Percentiles rank a stretch among this genome's conserved stretches.
phyloP scores from a whole-genome alignment of 2,888 invertebrate genomes.

The Margaritifera margaritifera region DNA sequence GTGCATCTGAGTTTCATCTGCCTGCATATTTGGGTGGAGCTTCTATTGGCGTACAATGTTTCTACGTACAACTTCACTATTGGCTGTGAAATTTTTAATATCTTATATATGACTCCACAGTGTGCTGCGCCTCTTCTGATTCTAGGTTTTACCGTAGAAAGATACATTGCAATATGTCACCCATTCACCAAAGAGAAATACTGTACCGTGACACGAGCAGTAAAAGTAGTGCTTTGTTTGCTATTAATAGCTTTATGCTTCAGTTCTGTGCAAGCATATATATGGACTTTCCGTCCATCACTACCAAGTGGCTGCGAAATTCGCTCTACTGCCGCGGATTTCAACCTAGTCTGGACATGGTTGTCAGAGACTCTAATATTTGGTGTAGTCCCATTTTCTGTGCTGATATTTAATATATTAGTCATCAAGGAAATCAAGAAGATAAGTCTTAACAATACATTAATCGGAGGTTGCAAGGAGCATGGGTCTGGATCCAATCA shows the following conservation, averaged over 20 bases:
- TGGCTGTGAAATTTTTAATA: slow-evolving; percentile 64
- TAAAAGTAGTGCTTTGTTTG: slow-evolving; percentile 55
- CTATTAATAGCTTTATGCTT: slow-evolving; percentile 38
- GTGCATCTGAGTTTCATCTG: slow-evolving; percentile 64
- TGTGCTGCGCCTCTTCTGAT: slow-evolving; percentile 69
- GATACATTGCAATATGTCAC: slow-evolving; percentile 69
- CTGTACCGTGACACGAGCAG: slow-evolving; percentile 66
- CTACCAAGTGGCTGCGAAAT: slow-evolving; percentile 46
- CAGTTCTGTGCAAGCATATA: slow-evolving; percentile 58
- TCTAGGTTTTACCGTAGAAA: slow-evolving; percentile 69
- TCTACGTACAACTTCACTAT: slow-evolving; percentile 50
- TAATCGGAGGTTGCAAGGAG: slow-evolving; percentile 14
- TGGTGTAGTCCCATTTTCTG: slow-evolving; percentile 60
- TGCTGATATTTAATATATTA: slow-evolving; percentile 65
- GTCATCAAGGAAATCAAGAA: slow-evolving; percentile 65
- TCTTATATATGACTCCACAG: slow-evolving; percentile 60
- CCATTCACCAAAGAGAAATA: slow-evolving; percentile 64
- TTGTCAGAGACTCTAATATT: slow-evolving; percentile 61
- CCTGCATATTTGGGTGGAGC: slow-evolving; percentile 66
- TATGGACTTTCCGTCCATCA: slow-evolving; percentile 62
- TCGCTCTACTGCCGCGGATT: slow-evolving; percentile 20
- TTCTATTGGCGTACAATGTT: slow-evolving; percentile 67
- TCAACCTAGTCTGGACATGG: slow-evolving; percentile 64
- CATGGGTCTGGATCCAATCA: slow-evolving; percentile 33
- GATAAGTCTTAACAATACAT: slow-evolving; percentile 46